Evolutionary conservation across 1,140 invertebrate genomes (phyloP), one percentile per base, ranked within the genome.

Genomic region (Cotesia chilonis): DNA sequence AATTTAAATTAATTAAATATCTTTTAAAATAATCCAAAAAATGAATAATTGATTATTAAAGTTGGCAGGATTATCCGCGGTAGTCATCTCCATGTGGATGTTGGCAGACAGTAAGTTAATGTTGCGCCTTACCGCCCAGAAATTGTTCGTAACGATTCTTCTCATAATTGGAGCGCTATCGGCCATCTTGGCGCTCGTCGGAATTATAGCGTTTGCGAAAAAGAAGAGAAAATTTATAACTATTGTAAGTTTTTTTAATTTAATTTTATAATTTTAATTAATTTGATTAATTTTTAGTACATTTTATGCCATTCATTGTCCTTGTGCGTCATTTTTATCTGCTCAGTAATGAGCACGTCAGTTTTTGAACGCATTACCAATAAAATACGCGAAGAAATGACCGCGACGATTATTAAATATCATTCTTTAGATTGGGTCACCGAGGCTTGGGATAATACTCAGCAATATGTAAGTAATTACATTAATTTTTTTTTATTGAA

Each of bases 361-460:
- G 76, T 82, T 54, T 80, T 81, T 35, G 80, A 81, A 2, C 65
- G 76, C 38, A 74, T 80, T 17, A 74, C 65, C 4, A 75, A 36
- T 51, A 80, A 72, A 28, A 68, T 81, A 55, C 79, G 74, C 1
- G 35, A 71, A 4, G 79, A 81, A 1, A 82, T 82, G 81, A 51
- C 47, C 7, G 67, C 57, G 4, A 65, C 81, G 4, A 79, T 82
- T 2, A 60, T 75, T 17, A 77, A 69, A 61, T 82, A 82, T 65
- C 70, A 72, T 36, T 75, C 72, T 3, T 67, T 70, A 3, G 64
- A 74, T 61, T 77, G 72, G 75, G 76, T 75, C 12, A 75, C 68
- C 14, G 74, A 79, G 61, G 75, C 78, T 38, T 82, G 80, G 80
- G 81, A 82, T 37, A 82, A 80, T 60, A 81, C 81, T 66, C 81